Percentiles rank a stretch among this genome's conserved stretches.
phyloP scores from a whole-genome alignment of 1,140 invertebrate species.

The Agrilus planipennis region DNA sequence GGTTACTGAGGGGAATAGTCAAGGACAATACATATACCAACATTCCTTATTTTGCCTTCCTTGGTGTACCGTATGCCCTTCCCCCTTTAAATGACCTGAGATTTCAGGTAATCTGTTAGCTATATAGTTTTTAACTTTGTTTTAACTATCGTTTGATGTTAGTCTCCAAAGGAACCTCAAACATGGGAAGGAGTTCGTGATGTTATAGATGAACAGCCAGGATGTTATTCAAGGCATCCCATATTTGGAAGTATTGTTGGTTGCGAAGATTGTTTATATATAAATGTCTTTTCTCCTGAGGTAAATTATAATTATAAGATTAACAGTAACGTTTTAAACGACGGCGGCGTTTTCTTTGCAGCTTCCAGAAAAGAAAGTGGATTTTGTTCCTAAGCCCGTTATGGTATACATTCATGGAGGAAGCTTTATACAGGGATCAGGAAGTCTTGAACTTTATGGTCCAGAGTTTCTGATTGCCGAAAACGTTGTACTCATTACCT shows the following conservation, averaged over 20 bases:
- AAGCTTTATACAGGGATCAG: conserved; percentile 42
- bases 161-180: conserved; percentile 1
- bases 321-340: background rate
- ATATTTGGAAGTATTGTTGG: background rate
- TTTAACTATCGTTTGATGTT: background rate
- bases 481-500: conserved; percentile 36
- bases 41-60: conserved; percentile 2
- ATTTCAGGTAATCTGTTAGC: conserved; percentile 5
- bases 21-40: conserved; percentile 2
- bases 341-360: background rate
- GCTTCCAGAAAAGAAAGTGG: too few species aligned
- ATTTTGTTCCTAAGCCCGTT: too few species aligned
- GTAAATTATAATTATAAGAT: background rate
- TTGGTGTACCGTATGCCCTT: conserved; percentile 1
- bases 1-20: conserved; percentile 1
- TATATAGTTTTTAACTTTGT: background rate
- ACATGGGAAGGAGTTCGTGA: conserved; percentile 6
- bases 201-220: conserved; percentile 1
- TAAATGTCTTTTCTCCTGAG: conserved; percentile 6
- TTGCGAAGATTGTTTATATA: conserved; percentile 7
- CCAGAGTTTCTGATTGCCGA: conserved; percentile 51
- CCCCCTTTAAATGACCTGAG: conserved; percentile 4
- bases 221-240: conserved; percentile 1
- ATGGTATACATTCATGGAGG: conserved; percentile 58
- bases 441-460: conserved; percentile 38